phyloP scores from a whole-genome alignment of 2,797 vertebrate species.

The Esox masquinongy region DNA sequence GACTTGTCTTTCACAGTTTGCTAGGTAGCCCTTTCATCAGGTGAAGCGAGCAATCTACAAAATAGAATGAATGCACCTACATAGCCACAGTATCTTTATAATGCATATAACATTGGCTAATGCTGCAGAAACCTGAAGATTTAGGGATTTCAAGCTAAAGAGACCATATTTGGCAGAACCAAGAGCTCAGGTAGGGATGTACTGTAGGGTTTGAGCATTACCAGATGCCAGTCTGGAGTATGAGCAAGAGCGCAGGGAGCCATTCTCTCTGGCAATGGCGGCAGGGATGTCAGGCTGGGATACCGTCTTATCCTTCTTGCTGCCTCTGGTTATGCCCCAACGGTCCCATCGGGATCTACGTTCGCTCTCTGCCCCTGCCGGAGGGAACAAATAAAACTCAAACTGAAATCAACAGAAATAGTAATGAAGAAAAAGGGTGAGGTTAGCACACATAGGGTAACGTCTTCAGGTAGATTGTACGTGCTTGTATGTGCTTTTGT shows the following conservation, averaged over 20 bases:
- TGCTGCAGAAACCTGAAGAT: neutral
- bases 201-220: constrained; percentile 49
- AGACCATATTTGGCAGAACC: too few relatives aligned
- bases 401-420: constrained; percentile 18
- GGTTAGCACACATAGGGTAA: neutral
- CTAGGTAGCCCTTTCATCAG: neutral
- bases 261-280: constrained; percentile 84
- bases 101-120: neutral
- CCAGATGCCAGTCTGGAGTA: constrained; percentile 88
- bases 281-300: constrained; percentile 91
- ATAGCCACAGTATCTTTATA: neutral
- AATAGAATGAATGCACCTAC: neutral
- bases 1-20: neutral
- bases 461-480: neutral
- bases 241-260: constrained; percentile 71
- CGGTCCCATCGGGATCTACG: constrained; percentile 89
- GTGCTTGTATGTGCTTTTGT: neutral
- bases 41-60: neutral
- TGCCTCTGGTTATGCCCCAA: constrained; percentile 87
- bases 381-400: neutral
- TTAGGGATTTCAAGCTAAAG: too few relatives aligned
- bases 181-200: too few relatives aligned
- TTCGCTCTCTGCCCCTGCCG: constrained; percentile 69
- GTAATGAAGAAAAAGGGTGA: constrained; percentile 1
- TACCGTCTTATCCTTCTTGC: constrained; percentile 86